Base-by-base conservation (phyloP, 2,888 invertebrate species). In the Deladenus siricidicola region DNA sequence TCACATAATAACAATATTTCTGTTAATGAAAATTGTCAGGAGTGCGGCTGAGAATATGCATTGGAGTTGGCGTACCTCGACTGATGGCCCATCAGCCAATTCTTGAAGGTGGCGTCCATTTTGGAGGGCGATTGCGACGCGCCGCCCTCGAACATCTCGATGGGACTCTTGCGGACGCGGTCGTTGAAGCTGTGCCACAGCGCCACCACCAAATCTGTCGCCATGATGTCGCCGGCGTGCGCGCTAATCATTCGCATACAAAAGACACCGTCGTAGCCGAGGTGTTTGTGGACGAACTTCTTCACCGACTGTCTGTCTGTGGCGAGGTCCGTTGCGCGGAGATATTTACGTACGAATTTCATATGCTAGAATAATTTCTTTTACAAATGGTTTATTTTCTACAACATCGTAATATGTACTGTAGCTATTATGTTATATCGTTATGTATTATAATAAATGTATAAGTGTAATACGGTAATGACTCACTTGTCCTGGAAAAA, bases 121-220 rank as follows among this genome's bases (percentile, higher is more conserved):
- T 78, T 78, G 53, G 72, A 71, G n/a, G 79, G 78, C 52, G 74
- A 74, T 62, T 78, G 78, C 55, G 70, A 67, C 55, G 73, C 71
- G 60, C 77, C 78, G 52, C 76, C 76, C 62, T 79, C 79, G 69
- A 79, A 79, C 78, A 79, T 78, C 62, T 79, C 79, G 67, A 79
- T 79, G 23, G 79, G 79, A 63, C 74, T 74, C 72, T 79, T 79
- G 55, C 79, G 67, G 49, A 75, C 76, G 45, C 77, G 70, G 60
- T 79, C 79, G 68, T 79, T 79, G 70, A 79, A 79, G 58, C 76
- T 76, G 68, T 79, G 79, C 60, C 60, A 60, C 26, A 60, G 45
- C 24, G 56, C 60, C 10, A 60, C 60, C 34, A 79, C 73, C 64
- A 79, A 63, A 62, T 79, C 79, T 24, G 79, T 79, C 24, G 79